Evolutionary conservation across 2,113 vertebrate genomes (phyloP), one percentile per base, ranked within the genome.

Genomic region (Coturnix japonica): DNA sequence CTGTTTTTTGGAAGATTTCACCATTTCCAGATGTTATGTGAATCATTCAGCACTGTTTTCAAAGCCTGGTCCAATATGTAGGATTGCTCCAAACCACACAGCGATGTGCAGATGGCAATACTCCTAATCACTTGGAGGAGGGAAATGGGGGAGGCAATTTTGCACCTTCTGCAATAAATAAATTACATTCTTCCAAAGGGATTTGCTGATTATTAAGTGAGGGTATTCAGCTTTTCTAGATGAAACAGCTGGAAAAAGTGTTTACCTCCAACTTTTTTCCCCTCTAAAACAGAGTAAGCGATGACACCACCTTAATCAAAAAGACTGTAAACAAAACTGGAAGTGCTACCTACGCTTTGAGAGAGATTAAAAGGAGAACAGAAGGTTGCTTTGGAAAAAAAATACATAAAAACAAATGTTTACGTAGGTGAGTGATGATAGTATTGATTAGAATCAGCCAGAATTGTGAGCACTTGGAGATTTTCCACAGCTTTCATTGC

Each of bases 371-470:
- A 59, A 89, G 28, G 33, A 54, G 31, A 82, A 46, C 81, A 77
- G 67, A 87, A 91, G 60, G 56, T 67, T 79, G 10, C 43, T 43
- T 82, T 90, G 92, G 43, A 88, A 59, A 46, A 46, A 44, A 77
- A 87, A 75, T 72, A 51, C n/a, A 43, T 60, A 71, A 60, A 53
- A 90, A 41, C 66, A 76, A 85, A 71, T 67, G 47, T 92, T 91
- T 87, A 67, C 60, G 56, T 39, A 91, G 92, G 71, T 54, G 8
- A 82, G 51, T 1, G 0, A 35, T 85, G 31, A 35, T 91, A 13
- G 51, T 77, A 81, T 65, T 77, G 76, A 67, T 85, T 81, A 91
- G 26, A 93, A 10, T 26, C n/a, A 74, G 87, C 14, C 69, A 95
- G 69, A 89, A 78, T 78, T 82, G n/a, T 64, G 37, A 81, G 39